A percentile compares a stretch with the other conserved stretches of the same genome.
phyloP scores from a whole-genome alignment of 1,140 invertebrate species.

The Pachyrhynchus sulphureomaculatus region DNA sequence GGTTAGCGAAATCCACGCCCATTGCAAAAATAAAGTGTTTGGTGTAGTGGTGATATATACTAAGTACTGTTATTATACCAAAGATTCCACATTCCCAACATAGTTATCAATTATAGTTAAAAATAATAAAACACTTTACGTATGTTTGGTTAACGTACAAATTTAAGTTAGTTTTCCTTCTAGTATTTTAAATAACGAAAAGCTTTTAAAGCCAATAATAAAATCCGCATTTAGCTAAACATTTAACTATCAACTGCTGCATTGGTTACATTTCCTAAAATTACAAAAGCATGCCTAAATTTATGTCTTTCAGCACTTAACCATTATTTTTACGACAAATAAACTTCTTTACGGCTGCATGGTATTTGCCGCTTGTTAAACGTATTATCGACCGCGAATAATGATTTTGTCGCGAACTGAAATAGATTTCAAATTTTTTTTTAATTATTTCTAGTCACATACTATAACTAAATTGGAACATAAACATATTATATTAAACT shows the following conservation, averaged over 20 bases:
- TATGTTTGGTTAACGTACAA: too few relatives aligned
- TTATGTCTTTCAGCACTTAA: constrained; percentile 13
- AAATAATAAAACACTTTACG: too few relatives aligned
- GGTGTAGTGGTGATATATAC: too few relatives aligned
- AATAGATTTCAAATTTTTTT: constrained; percentile 16
- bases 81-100: too few relatives aligned
- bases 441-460: constrained; percentile 1
- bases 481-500: background rate
- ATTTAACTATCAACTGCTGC: constrained; percentile 2
- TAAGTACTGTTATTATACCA: too few relatives aligned
- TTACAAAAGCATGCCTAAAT: constrained; percentile 25
- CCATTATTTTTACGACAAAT: constrained; percentile 25
- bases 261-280: constrained; percentile 11
- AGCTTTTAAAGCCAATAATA: constrained; percentile 3
- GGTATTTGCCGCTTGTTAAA: constrained; percentile 17
- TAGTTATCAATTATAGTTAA: too few relatives aligned
- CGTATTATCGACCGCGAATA: constrained; percentile 18
- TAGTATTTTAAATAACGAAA: too few relatives aligned
- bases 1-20: too few relatives aligned
- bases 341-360: constrained; percentile 17
- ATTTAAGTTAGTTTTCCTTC: too few relatives aligned
- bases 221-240: constrained; percentile 10
- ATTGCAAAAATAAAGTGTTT: too few relatives aligned
- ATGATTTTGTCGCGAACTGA: constrained; percentile 7
- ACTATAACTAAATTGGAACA: background rate